Base-by-base conservation (phyloP, 2,888 invertebrate genomes). In the Zaprionus bogoriensis region DNA sequence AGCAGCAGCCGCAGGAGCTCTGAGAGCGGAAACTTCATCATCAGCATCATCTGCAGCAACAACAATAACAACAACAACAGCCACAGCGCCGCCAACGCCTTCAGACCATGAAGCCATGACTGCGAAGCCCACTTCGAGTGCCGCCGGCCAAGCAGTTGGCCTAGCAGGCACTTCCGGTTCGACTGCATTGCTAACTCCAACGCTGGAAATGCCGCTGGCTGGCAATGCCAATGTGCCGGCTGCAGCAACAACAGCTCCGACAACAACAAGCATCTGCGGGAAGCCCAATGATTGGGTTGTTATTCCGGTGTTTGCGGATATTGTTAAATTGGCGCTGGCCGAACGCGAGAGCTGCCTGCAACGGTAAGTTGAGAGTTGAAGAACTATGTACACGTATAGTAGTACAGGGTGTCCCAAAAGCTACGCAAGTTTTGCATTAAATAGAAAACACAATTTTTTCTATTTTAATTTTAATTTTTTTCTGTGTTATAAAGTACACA, bases 241-340 rank as follows among this genome's bases (percentile, higher is more conserved):
- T 61, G n/a, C 71, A 53, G 23, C 59, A 48, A 19, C 72, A 55
- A 27, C 62, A 55, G 7, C 68, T 58, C 9, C 58, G 59, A 39
- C 75, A 47, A 12, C 61, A 58, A 45, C 61, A 51, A 27, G 63
- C 64, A 52, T 61, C 66, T 58, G 59, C 72, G 70, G 82, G 72
- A 59, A 90, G 89, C 81, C 89, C 67, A 91, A 90, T 80, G 91
- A 91, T 87, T 91, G 91, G 91, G 91, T 91, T 86, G 91, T 91
- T 77, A 90, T 91, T 83, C 91, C 91, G 73, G 90, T 91, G 74
- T 91, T 91, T 89, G 89, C 90, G 75, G 91, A 91, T 88, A 91
- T 91, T 88, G 91, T 91, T 81, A 90, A 90, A 88, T 89, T 91
- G 77, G 91, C 91, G 66, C 70, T 91, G 83, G 87, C 85, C 74